Evolutionary conservation across 2,797 vertebrate genomes (phyloP), one percentile per base, ranked within the genome.

Genomic region (Trichosurus vulpecula): DNA sequence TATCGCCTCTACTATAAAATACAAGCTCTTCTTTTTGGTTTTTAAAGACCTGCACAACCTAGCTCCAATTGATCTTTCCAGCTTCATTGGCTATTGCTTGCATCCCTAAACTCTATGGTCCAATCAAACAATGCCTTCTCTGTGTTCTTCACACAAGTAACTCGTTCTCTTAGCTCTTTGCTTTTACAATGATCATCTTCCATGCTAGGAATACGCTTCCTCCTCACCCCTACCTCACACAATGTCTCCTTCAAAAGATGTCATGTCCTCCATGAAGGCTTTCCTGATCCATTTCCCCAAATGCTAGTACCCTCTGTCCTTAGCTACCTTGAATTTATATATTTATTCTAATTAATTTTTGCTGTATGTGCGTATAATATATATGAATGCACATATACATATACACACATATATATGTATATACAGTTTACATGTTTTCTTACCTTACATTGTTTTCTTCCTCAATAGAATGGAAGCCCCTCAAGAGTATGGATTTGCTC

Each of bases 391-490:
- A 66, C n/a, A 31, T 6, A 16, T n/a, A 16, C 11, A 35, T n/a
- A 66, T 6, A 19, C 13, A 66, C 16, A 19, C 2, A 66, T n/a
- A 66, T 30, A n/a, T 12, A 66, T 3, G 2, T 58, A 31, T 35
- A 66, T 16, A 66, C 4, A 27, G 5, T 55, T 47, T 66, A 66
- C 31, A 41, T n/a, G 0, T 9, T 16, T 19, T 25, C 9, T 89
- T 25, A 1, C 1, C 6, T 47, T 0, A 57, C 47, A 51, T 51
- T 47, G 0, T 13, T 81, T 74, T 54, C 47, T 25, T 52, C 90
- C n/a, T 41, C 27, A 0, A 30, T 2, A 13, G 12, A 81, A 89
- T 51, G 27, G 0, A 1, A 10, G 13, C 19, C 54, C 41, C 27
- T 51, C 31, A 31, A 74, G 11, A 54, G 9, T 27, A 0, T 2